These are phyloP conservation scores for Pachyramphus minor DNA, from an alignment of 2,113 vertebrate species.

Conservation along the genomic window DNA sequence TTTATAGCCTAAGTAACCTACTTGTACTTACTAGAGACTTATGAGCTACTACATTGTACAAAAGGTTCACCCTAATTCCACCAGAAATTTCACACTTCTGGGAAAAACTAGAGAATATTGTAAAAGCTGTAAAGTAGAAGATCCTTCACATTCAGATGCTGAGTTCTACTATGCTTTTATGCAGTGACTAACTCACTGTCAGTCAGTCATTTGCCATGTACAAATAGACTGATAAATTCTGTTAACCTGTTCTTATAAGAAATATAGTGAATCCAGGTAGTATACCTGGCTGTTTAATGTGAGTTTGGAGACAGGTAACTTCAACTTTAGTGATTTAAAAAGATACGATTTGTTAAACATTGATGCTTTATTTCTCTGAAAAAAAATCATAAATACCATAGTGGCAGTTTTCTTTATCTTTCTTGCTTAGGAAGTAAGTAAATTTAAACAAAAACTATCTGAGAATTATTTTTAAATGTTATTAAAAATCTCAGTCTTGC, in stretches of 20 bases:
- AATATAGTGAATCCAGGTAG: neutral
- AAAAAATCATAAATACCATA: neutral
- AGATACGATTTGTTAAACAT: neutral
- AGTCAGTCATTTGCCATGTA: neutral
- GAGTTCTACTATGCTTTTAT: neutral
- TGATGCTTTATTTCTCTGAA: neutral
- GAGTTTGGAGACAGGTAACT: neutral
- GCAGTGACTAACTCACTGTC: neutral
- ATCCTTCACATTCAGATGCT: neutral
- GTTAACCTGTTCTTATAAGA: neutral
- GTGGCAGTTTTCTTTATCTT: neutral
- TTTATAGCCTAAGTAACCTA: neutral
- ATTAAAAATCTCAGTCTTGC: neutral
- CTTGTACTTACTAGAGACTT: neutral
- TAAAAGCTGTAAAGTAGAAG: neutral
- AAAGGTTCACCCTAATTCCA: neutral
- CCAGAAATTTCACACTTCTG: neutral
- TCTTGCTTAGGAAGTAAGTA: neutral
- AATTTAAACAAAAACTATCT: neutral
- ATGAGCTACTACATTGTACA: neutral
- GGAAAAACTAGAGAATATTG: neutral
- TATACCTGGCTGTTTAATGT: neutral
- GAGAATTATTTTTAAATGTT: neutral
- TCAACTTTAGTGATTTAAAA: neutral
- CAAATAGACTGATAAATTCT: neutral